A percentile compares a stretch with the other conserved stretches of the same genome.
Evolutionary conservation across 2,797 vertebrate species (phyloP).

Genomic region (Rhyacichthys aspro): DNA sequence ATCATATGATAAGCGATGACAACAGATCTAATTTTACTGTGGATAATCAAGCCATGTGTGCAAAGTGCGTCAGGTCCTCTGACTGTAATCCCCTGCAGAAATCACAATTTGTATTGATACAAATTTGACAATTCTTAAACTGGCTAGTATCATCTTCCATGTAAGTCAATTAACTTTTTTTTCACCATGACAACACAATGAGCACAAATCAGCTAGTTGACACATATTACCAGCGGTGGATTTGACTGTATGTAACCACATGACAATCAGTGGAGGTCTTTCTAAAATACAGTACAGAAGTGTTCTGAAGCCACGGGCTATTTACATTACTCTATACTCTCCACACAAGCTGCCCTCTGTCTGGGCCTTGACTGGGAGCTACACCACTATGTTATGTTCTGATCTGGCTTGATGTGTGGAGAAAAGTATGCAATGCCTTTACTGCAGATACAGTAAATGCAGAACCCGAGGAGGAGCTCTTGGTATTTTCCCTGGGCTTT

Average conservation of each 20-base stretch:
- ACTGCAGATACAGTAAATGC: not conserved
- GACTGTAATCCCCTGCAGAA: too few relatives aligned
- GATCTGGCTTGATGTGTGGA: not conserved
- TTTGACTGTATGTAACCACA: constrained; percentile 2
- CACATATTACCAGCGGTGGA: not conserved
- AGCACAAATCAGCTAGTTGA: too few relatives aligned
- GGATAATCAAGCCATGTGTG: too few relatives aligned
- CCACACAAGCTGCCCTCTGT: constrained; percentile 17
- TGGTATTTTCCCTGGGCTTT: not conserved
- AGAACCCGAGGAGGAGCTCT: not conserved
- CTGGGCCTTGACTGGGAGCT: not conserved
- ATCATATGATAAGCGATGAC: too few relatives aligned
- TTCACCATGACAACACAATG: too few relatives aligned
- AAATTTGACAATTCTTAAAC: too few relatives aligned
- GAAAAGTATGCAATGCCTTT: not conserved
- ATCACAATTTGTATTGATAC: too few relatives aligned
- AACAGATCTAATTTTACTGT: too few relatives aligned
- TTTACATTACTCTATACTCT: not conserved
- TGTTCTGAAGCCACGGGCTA: constrained; percentile 4
- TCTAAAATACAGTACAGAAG: constrained; percentile 4
- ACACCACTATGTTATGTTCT: not conserved
- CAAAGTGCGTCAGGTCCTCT: too few relatives aligned
- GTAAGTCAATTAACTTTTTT: too few relatives aligned
- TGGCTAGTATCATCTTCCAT: too few relatives aligned
- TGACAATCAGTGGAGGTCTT: constrained; percentile 2